Conservation (phyloP, 1,140 invertebrate genomes). For the Sesamia nonagrioides region DNA sequence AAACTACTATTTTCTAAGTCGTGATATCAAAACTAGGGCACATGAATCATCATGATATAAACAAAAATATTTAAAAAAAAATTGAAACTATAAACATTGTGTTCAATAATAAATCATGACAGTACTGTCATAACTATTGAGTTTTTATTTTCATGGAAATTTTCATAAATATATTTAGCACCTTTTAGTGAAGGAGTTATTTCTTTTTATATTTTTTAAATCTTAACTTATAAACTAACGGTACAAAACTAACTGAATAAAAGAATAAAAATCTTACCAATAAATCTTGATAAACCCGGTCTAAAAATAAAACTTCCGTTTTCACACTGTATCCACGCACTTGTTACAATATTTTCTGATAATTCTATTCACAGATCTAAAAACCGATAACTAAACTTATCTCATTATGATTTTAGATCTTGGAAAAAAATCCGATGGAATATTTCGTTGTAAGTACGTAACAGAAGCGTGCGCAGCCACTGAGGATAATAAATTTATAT, state of each 20-base stretch:
- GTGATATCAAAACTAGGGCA: too few relatives aligned
- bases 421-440: background rate
- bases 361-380: background rate
- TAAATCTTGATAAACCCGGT: background rate
- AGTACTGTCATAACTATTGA: too few relatives aligned
- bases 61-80: too few relatives aligned
- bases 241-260: too few relatives aligned
- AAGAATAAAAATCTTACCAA: background rate
- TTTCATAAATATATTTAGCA: too few relatives aligned
- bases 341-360: background rate
- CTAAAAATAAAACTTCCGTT: background rate
- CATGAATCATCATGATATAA: too few relatives aligned
- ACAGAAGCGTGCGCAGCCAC: conserved; percentile 1
- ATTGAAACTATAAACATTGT: too few relatives aligned
- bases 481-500: conserved; percentile 22
- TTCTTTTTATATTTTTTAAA: too few relatives aligned
- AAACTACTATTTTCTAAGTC: background rate
- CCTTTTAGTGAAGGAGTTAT: too few relatives aligned
- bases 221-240: too few relatives aligned
- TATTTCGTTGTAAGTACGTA: background rate
- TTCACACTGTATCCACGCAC: background rate
- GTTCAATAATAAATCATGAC: too few relatives aligned
- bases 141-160: too few relatives aligned
- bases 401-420: background rate
- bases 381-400: background rate